A percentile compares a stretch with the other conserved stretches of the same genome.
Conservation (phyloP, 2,113 vertebrate genomes). For the Bettongia penicillata region DNA sequence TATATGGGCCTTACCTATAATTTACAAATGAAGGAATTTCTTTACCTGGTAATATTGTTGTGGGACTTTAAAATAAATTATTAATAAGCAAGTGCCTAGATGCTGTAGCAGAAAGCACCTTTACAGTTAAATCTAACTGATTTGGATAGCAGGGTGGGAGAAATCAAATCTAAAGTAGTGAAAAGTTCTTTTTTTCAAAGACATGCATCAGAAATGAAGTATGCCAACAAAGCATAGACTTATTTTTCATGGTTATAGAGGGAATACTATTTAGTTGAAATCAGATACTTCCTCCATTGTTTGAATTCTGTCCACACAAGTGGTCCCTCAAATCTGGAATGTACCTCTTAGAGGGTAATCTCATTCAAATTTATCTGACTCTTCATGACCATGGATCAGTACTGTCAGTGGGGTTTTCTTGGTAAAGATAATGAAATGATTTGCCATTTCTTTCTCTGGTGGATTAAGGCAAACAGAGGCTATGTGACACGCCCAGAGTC, state of each 20-base stretch:
- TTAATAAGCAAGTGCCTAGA: background rate
- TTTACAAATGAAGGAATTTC: slow-evolving; percentile 3
- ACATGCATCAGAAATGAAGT: background rate
- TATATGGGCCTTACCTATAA: background rate
- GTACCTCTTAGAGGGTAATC: background rate
- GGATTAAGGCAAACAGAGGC: background rate
- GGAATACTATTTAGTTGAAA: background rate
- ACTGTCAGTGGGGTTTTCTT: background rate
- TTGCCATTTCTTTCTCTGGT: background rate
- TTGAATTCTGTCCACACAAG: background rate
- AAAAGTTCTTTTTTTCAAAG: background rate
- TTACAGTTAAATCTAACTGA: background rate
- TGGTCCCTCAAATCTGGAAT: background rate
- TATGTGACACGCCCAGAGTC: background rate
- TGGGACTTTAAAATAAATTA: background rate
- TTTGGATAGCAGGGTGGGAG: background rate
- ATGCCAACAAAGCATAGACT: background rate
- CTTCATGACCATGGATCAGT: background rate
- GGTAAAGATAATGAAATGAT: background rate
- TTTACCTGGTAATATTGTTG: background rate
- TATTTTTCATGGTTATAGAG: background rate
- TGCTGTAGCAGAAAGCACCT: background rate
- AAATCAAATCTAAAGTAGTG: background rate
- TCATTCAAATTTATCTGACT: background rate
- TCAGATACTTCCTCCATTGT: background rate